Evolutionary conservation across 2,888 invertebrate genomes (phyloP).

Genomic region (Myopa testacea): DNA sequence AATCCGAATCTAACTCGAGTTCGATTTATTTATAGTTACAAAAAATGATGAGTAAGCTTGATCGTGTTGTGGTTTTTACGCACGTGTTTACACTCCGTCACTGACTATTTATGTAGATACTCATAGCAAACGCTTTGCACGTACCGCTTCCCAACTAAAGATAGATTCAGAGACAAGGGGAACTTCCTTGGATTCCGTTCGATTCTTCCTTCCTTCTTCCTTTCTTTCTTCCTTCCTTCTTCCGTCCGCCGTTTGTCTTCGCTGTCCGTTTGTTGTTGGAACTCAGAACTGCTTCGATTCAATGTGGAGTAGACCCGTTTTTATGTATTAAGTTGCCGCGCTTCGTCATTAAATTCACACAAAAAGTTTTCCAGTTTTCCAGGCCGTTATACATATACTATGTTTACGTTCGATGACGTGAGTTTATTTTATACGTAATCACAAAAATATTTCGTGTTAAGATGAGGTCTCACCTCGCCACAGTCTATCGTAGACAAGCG

Average conservation of each 20-base stretch:
- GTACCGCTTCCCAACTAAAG: not conserved
- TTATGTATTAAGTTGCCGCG: slow-evolving; percentile 8
- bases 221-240: not conserved
- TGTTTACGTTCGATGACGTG: not conserved
- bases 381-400: not conserved
- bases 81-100: slow-evolving; percentile 24
- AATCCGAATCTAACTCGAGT: no score
- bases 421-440: no score
- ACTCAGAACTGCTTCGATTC: not conserved
- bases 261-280: no score
- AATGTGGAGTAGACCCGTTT: not conserved
- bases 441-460: slow-evolving; percentile 24
- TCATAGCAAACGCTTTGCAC: not conserved
- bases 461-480: slow-evolving; percentile 8
- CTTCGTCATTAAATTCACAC: not conserved
- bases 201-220: not conserved
- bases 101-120: not conserved
- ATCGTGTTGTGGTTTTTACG: slow-evolving; percentile 15
- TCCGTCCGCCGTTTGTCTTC: not conserved
- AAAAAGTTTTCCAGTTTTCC: slow-evolving; percentile 8
- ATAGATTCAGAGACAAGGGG: not conserved
- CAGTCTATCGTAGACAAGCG: slow-evolving; percentile 26
- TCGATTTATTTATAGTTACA: no score
- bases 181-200: not conserved
- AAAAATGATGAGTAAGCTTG: slow-evolving; percentile 10